Conservation (phyloP, 2,888 invertebrate species). For the Automeris io region DNA sequence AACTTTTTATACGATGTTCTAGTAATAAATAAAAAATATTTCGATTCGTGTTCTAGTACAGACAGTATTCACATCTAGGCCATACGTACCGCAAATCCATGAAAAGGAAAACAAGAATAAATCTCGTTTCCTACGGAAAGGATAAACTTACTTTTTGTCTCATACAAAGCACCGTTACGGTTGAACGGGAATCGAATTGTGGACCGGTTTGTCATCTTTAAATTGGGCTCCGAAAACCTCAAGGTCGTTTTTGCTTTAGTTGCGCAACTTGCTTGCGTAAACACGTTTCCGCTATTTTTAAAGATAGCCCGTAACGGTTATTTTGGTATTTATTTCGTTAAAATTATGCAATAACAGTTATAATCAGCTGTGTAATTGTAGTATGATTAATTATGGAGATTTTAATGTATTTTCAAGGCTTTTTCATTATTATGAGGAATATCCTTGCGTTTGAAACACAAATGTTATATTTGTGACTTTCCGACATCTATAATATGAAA, state of each 20-base stretch:
- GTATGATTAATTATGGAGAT: too few species aligned
- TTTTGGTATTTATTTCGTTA: not conserved
- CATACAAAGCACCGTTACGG: conserved; percentile 5
- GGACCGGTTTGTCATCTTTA: conserved; percentile 5
- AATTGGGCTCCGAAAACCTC: not conserved
- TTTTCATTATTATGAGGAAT: too few species aligned
- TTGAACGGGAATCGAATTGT: conserved; percentile 6
- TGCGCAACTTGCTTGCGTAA: not conserved
- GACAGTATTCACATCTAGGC: too few species aligned
- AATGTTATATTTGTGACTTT: too few species aligned
- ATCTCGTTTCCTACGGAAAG: conserved; percentile 1
- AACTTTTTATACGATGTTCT: too few species aligned
- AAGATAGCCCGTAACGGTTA: not conserved
- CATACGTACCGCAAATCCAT: not conserved
- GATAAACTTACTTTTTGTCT: conserved; percentile 6
- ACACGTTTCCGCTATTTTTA: not conserved
- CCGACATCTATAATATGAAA: too few species aligned
- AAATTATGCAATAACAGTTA: too few species aligned
- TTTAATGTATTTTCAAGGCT: too few species aligned
- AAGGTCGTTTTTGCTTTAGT: conserved; percentile 2
- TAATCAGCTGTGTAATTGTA: too few species aligned
- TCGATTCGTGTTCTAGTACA: too few species aligned
- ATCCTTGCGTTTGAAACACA: too few species aligned
- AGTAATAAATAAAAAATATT: too few species aligned
- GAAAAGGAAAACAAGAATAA: not conserved